A percentile compares a stretch with the other conserved stretches of the same genome.
Evolutionary conservation across 2,113 vertebrate genomes (phyloP).

Genomic region (Rutilus rutilus): DNA sequence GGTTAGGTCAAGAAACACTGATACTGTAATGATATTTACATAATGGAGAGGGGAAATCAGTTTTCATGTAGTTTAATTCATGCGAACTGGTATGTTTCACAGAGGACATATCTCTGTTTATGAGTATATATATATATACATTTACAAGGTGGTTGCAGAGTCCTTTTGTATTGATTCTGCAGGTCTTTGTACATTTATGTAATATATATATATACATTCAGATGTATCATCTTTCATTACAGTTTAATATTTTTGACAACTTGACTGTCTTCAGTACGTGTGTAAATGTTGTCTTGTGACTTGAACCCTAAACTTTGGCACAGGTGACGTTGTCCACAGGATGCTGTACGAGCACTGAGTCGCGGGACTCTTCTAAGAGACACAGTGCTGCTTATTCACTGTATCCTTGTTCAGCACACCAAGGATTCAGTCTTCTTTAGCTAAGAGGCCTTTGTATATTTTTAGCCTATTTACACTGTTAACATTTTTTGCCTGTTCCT

Average conservation of each 20-base stretch:
- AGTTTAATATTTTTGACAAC: conserved; percentile 51
- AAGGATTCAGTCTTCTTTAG: conserved; percentile 43
- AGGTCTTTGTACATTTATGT: conserved; percentile 74
- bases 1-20: conserved; percentile 84
- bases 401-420: conserved; percentile 42
- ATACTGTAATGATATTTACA: conserved; percentile 79
- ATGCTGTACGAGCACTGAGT: conserved; percentile 45
- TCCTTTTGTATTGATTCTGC: conserved; percentile 83
- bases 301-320: conserved; percentile 56
- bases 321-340: conserved; percentile 39
- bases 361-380: conserved; percentile 39
- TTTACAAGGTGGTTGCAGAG: conserved; percentile 73
- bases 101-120: conserved; percentile 79
- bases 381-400: conserved; percentile 55
- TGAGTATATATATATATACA: conserved; percentile 81
- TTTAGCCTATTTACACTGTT: conserved; percentile 48
- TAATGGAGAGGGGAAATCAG: conserved; percentile 82
- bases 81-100: conserved; percentile 62
- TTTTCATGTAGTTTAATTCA: conserved; percentile 88
- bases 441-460: conserved; percentile 59
- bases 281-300: conserved; percentile 61
- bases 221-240: conserved; percentile 57
- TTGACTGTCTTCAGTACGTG: conserved; percentile 52
- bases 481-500: conserved; percentile 32
- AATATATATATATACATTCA: conserved; percentile 51